phyloP scores from a whole-genome alignment of 2,113 vertebrate species.

The Pygoscelis adeliae region DNA sequence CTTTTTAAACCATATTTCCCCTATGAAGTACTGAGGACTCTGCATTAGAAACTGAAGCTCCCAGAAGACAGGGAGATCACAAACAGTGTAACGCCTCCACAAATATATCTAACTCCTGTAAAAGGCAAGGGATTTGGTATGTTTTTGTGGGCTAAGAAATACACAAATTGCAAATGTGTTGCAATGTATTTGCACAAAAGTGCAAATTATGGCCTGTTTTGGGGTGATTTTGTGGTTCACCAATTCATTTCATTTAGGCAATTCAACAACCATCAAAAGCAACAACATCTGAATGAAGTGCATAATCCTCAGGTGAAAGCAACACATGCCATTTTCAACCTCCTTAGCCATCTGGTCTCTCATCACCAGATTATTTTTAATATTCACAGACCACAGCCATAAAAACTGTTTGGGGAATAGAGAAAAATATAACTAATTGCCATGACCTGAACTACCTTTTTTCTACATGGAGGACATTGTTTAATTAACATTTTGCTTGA shows the following conservation, averaged over 20 bases:
- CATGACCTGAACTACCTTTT: not conserved
- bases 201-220: not conserved
- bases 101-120: not conserved
- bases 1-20: not conserved
- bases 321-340: not conserved
- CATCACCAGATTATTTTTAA: slow-evolving; percentile 32
- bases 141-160: not conserved
- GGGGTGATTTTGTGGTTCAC: slow-evolving; percentile 4
- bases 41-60: not conserved
- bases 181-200: too few species aligned
- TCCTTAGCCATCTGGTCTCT: slow-evolving; percentile 38
- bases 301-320: slow-evolving; percentile 13
- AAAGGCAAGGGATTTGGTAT: not conserved
- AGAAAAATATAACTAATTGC: slow-evolving; percentile 32
- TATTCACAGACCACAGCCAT: not conserved
- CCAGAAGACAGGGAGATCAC: not conserved
- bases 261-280: not conserved
- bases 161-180: not conserved
- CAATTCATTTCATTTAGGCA: slow-evolving; percentile 6
- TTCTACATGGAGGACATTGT: not conserved
- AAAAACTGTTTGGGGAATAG: not conserved
- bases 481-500: slow-evolving; percentile 43
- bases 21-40: not conserved
- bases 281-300: not conserved
- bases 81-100: not conserved